Evolutionary conservation across 2,113 vertebrate species (phyloP).

Genomic region (Cavia aperea): DNA sequence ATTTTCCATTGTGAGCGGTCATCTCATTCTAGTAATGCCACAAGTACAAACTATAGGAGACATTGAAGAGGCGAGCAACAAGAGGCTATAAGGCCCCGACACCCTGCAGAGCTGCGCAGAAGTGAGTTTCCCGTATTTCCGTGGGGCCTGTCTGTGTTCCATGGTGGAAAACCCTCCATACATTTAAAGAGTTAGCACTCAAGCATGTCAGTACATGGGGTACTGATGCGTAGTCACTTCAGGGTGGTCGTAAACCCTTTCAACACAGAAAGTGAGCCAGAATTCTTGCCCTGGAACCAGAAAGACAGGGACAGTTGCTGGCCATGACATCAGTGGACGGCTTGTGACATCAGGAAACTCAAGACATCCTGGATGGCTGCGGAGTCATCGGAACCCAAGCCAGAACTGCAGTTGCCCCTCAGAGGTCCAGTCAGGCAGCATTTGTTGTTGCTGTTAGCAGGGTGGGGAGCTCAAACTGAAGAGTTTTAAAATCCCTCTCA

Average conservation of each 20-base stretch:
- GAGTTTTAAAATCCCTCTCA: background rate
- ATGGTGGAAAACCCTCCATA: background rate
- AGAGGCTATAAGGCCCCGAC: background rate
- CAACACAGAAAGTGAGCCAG: background rate
- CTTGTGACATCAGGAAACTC: constrained; percentile 24
- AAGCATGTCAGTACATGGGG: background rate
- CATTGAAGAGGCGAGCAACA: fast-evolving
- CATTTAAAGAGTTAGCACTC: constrained; percentile 43
- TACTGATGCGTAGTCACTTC: background rate
- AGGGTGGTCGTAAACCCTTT: background rate
- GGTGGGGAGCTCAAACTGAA: background rate
- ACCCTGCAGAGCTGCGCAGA: fast-evolving
- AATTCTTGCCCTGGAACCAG: background rate
- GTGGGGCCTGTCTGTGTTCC: background rate
- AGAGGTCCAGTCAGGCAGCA: background rate
- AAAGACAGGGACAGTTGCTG: background rate
- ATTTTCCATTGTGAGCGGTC: background rate
- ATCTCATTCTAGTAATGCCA: background rate
- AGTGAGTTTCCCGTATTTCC: background rate
- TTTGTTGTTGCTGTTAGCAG: background rate
- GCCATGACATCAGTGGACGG: background rate
- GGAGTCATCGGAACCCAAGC: background rate
- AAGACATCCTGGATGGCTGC: background rate
- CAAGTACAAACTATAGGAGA: background rate
- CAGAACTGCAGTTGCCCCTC: background rate